Percentiles rank a stretch among this genome's conserved stretches.
Evolutionary conservation across 1,140 invertebrate species (phyloP).

Genomic region (Drosophila eugracilis): DNA sequence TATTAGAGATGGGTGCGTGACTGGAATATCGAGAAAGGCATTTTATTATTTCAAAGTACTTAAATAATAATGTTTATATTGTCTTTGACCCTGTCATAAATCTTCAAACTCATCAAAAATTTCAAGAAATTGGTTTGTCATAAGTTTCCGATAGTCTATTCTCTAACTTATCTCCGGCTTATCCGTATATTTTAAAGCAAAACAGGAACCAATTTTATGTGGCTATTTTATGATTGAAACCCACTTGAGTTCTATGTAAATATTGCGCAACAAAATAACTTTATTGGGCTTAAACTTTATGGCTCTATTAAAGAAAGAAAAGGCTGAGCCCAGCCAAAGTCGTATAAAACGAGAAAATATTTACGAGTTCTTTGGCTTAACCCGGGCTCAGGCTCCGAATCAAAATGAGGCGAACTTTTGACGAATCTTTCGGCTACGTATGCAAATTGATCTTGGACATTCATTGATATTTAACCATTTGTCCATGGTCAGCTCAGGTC

Average conservation of each 20-base stretch:
- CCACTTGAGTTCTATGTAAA: slow-evolving; percentile 68
- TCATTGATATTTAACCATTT: slow-evolving; percentile 44
- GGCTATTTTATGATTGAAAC: slow-evolving; percentile 53
- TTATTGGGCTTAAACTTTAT: slow-evolving; percentile 70
- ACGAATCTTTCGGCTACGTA: slow-evolving; percentile 35
- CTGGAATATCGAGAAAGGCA: neutral
- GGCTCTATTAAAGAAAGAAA: slow-evolving; percentile 62
- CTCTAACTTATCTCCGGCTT: neutral
- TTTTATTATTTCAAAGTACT: neutral
- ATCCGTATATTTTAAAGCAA: slow-evolving; percentile 19
- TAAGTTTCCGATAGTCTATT: slow-evolving; percentile 5
- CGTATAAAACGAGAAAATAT: slow-evolving; percentile 46
- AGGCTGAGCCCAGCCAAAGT: slow-evolving; percentile 12
- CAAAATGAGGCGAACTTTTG: slow-evolving; percentile 30
- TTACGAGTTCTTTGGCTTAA: slow-evolving; percentile 55
- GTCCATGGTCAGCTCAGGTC: slow-evolving; percentile 42
- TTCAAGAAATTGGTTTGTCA: too few species aligned
- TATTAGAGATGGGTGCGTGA: slow-evolving; percentile 22
- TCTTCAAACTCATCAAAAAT: neutral
- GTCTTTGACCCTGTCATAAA: neutral
- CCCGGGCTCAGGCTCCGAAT: neutral
- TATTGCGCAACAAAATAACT: slow-evolving; percentile 75
- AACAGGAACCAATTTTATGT: slow-evolving; percentile 35
- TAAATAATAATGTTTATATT: neutral
- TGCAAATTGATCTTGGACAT: slow-evolving; percentile 32